phyloP scores from a whole-genome alignment of 2,113 vertebrate genomes.

The Hemibagrus wyckioides region DNA sequence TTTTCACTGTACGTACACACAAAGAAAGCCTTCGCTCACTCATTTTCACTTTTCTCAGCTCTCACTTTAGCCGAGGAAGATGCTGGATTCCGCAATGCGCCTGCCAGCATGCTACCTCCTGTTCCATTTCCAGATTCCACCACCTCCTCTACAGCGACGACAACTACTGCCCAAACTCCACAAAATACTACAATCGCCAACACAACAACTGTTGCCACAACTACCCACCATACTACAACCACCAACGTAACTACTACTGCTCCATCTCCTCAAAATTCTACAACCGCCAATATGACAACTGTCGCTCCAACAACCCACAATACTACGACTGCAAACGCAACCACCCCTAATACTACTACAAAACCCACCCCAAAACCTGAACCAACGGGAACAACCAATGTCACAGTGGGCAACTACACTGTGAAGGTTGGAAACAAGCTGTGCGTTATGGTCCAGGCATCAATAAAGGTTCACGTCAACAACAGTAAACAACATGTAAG shows the following conservation, averaged over 20 bases:
- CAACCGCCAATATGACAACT: not conserved
- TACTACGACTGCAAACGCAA: not conserved
- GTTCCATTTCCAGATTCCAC: not conserved
- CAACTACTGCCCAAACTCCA: not conserved
- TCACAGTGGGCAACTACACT: constrained; percentile 62
- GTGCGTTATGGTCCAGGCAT: constrained; percentile 61
- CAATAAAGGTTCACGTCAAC: constrained; percentile 61
- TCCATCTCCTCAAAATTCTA: not conserved
- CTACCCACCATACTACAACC: not conserved
- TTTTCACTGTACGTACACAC: not conserved
- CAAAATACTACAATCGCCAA: not conserved
- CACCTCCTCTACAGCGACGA: not conserved
- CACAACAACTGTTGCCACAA: not conserved
- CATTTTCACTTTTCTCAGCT: constrained; percentile 17
- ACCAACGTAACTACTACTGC: not conserved
- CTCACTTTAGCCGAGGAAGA: constrained; percentile 24
- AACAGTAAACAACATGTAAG: constrained; percentile 51
- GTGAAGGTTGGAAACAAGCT: not conserved
- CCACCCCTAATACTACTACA: not conserved
- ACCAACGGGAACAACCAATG: constrained; percentile 30
- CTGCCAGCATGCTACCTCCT: constrained; percentile 50
- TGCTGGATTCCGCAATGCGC: not conserved
- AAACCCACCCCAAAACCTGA: not conserved
- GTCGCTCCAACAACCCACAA: not conserved
- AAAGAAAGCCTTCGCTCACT: too few relatives aligned